These are phyloP conservation scores for Proctacanthus coquilletti DNA, from an alignment of 1,140 invertebrate species.

Conservation along the genomic window DNA sequence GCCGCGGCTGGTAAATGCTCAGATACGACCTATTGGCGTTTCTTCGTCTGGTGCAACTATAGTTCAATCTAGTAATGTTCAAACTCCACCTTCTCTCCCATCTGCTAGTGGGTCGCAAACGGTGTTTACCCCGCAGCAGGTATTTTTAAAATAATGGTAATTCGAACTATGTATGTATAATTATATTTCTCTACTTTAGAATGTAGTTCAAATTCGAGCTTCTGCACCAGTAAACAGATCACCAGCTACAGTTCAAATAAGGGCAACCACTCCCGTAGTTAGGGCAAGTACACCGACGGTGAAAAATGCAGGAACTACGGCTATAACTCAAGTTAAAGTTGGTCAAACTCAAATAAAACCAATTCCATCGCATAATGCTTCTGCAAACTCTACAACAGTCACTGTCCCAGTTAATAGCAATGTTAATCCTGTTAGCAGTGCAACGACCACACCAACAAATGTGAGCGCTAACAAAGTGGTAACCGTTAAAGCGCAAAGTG, in stretches of 20 bases:
- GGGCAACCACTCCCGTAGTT: constrained; percentile 11
- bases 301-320: constrained; percentile 11
- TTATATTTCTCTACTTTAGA: constrained; percentile 9
- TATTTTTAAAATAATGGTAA: neutral
- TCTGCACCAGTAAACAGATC: constrained; percentile 13
- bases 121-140: constrained; percentile 1
- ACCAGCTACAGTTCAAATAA: constrained; percentile 22
- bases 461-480: constrained; percentile 11
- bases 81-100: constrained; percentile 24
- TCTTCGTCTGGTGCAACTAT: constrained; percentile 7
- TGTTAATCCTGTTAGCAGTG: no score
- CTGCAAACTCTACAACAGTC: no score
- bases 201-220: constrained; percentile 27
- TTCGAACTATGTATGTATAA: neutral
- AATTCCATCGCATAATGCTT: constrained; percentile 13
- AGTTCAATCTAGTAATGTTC: constrained; percentile 1
- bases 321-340: constrained; percentile 28
- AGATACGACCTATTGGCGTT: constrained; percentile 17
- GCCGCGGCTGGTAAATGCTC: constrained; percentile 23
- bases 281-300: constrained; percentile 9
- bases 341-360: constrained; percentile 30
- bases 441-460: constrained; percentile 16
- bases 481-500: constrained; percentile 5
- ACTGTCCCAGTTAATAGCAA: neutral
- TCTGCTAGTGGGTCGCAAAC: constrained; percentile 17